Base-by-base conservation (phyloP, 1,140 invertebrate genomes). In the Drosophila seguyi region DNA sequence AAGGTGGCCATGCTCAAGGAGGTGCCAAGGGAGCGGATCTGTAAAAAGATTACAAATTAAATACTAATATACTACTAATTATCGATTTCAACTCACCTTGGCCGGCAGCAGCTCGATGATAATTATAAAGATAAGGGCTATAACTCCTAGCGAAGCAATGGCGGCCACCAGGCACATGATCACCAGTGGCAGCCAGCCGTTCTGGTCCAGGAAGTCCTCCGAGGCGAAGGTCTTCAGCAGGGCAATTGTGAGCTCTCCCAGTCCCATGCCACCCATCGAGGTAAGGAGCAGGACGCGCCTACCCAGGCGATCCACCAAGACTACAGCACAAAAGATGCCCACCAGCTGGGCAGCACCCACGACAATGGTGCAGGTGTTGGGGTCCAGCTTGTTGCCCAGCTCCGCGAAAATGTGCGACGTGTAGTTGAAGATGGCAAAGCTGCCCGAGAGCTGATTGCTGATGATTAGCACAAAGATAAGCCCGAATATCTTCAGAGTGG, bases 341-440 rank as follows among this genome's bases (percentile, higher is more conserved):
- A 92, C 10, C 36, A 92, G 38, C 69, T 91, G 90, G 7, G 66
- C 50, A 42, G 61, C 72, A 1, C 96, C 96, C 4, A 98, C 95
- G 6, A 97, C 94, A 63, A 98, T 96, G 3, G 97, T 95, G 14
- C 95, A 94, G 22, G 95, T 81, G 48, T 94, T 93, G 0, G 96
- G 90, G 3, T 94, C 91, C 0, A 97, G 66, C 7, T 81, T 90
- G 3, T 94, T 94, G 1, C 95, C 94, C 2, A 96, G 94, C 6
- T 94, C 93, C 1, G 86, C 75, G 81, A 96, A 97, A 79, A 96
- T 97, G 31, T 93, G 93, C 6, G 93, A 92, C 1, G 94, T 93
- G 63, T 94, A 94, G 92, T 93, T 94, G 36, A 94, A 92, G 18
- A 94, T 91, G 18, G 94, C 94, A 36, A 94, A 92, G 79, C 93